These are phyloP conservation scores for Parotocinclus haroldoi DNA, from an alignment of 2,797 vertebrate species.

Conservation along the genomic window DNA sequence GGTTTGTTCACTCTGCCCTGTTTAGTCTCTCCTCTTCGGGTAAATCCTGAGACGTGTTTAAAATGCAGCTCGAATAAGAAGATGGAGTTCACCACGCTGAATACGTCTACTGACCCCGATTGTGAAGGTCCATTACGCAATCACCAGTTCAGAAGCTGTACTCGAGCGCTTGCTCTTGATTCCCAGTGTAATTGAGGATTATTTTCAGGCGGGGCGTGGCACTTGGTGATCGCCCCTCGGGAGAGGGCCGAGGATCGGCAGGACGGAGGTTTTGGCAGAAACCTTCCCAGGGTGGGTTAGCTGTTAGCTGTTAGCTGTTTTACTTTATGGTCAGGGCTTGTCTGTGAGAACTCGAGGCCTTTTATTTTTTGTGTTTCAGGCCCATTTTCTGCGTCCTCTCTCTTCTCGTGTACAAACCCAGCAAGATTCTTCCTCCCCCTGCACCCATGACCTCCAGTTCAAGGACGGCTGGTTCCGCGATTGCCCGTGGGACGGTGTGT, in stretches of 20 bases:
- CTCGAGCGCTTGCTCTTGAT: too few species aligned
- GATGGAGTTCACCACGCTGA: slow-evolving; percentile 6
- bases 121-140: neutral
- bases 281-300: neutral
- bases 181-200: neutral
- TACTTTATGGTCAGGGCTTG: neutral
- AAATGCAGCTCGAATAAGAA: too few species aligned
- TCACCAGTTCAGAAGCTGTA: too few species aligned
- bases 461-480: slow-evolving; percentile 17
- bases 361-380: slow-evolving; percentile 25
- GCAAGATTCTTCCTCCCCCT: slow-evolving; percentile 31
- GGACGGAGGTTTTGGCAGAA: slow-evolving; percentile 6
- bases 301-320: too few species aligned
- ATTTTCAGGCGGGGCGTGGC: neutral
- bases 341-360: neutral
- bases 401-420: slow-evolving; percentile 6
- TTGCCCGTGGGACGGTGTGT: slow-evolving; percentile 1
- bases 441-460: slow-evolving; percentile 22
- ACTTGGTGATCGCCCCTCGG: neutral
- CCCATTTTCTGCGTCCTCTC: slow-evolving; percentile 37
- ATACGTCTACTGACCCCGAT: neutral
- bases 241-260: neutral
- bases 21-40: too few species aligned
- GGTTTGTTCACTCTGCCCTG: too few species aligned
- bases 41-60: too few species aligned